Percentiles rank a stretch among this genome's conserved stretches.
These are phyloP conservation scores for Phortica magna DNA, from an alignment of 2,888 invertebrate species.

Conservation along the genomic window DNA sequence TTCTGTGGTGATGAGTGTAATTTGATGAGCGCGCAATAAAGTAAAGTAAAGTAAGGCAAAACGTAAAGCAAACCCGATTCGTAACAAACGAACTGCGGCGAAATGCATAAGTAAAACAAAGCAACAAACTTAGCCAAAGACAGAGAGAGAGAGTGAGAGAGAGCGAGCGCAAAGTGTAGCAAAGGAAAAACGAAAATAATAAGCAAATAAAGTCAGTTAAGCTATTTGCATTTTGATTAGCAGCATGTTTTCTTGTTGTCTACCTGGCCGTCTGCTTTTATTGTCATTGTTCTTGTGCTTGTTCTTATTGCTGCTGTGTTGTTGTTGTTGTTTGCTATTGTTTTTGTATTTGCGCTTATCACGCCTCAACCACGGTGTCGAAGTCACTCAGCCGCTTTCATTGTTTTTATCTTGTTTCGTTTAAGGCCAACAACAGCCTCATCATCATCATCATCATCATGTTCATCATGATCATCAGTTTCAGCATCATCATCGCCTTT, in stretches of 20 bases:
- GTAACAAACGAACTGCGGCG: not conserved
- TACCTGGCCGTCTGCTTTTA: constrained; percentile 4
- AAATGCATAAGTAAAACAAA: constrained; percentile 23
- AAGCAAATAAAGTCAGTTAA: constrained; percentile 18
- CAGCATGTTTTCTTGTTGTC: constrained; percentile 1
- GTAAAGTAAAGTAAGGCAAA: constrained; percentile 14
- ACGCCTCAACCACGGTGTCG: not conserved
- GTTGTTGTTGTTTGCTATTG: constrained; percentile 24
- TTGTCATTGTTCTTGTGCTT: constrained; percentile 11
- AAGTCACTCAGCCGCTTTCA: not conserved
- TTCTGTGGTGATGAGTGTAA: constrained; percentile 52
- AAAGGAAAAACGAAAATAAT: constrained; percentile 18
- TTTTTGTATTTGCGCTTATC: constrained; percentile 30
- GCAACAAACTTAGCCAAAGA: not conserved
- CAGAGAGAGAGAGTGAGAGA: not conserved
- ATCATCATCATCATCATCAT: not conserved
- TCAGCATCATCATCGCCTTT: not conserved
- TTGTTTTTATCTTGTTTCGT: not conserved
- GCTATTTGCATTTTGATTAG: constrained; percentile 56
- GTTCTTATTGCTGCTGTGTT: not conserved
- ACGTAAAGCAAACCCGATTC: not conserved
- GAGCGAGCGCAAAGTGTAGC: no score
- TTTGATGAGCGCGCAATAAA: constrained; percentile 58
- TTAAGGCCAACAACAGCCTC: not conserved
- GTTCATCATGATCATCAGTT: not conserved